These are phyloP conservation scores for Mus spretus DNA, from an alignment of 2,797 vertebrate genomes.

Conservation along the genomic window DNA sequence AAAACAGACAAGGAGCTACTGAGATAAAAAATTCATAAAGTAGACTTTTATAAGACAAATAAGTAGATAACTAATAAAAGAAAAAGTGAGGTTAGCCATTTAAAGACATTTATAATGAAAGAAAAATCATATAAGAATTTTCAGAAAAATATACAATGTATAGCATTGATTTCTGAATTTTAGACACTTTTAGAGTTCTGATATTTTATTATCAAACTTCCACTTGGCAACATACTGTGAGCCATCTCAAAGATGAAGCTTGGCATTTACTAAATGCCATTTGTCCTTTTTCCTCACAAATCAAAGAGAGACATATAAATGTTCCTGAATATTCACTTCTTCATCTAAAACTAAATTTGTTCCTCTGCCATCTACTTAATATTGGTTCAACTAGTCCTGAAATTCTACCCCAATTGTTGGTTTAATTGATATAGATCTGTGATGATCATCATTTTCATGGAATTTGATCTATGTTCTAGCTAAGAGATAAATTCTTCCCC, in stretches of 20 bases:
- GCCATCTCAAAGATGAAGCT: not conserved
- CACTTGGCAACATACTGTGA: constrained; percentile 4
- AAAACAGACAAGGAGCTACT: not conserved
- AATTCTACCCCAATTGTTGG: not conserved
- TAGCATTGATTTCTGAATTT: constrained; percentile 24
- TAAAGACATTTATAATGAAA: constrained; percentile 34
- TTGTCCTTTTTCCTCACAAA: constrained; percentile 7
- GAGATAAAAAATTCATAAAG: constrained; percentile 4
- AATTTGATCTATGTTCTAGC: not conserved
- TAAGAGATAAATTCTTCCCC: not conserved
- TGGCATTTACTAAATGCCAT: constrained; percentile 34
- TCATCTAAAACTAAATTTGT: constrained; percentile 6
- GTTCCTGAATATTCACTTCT: not conserved
- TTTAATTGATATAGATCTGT: not conserved
- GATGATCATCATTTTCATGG: not conserved
- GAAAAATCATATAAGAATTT: not conserved
- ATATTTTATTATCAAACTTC: constrained; percentile 32
- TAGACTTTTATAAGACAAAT: constrained; percentile 1
- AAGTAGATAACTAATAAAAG: not conserved
- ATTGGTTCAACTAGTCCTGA: not conserved
- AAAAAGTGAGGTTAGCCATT: not conserved
- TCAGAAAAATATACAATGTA: not conserved
- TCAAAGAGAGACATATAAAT: constrained; percentile 21
- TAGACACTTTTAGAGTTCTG: not conserved
- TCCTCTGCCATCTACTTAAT: not conserved